Evolutionary conservation across 2,113 vertebrate genomes (phyloP), one percentile per base, ranked within the genome.

Genomic region (Prunella fulvescens): DNA sequence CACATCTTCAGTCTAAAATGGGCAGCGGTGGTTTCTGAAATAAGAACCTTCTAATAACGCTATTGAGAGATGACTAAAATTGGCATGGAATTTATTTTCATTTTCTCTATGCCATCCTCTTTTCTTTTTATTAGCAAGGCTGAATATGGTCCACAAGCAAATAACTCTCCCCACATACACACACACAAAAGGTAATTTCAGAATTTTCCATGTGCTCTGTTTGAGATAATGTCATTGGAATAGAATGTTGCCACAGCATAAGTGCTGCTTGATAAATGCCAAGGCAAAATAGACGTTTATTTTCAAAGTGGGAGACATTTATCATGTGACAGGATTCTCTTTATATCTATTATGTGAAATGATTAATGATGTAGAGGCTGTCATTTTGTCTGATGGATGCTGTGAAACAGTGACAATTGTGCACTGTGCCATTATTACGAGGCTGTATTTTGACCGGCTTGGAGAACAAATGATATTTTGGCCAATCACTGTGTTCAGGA

Each of bases 241-340:
- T 60, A 87, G 65, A 81, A 88, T 33, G 51, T 94, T 93, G 82
- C 80, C 81, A 71, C 77, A 93, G 81, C 26, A 7, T 81, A 95
- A 90, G 84, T 93, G 78, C 83, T 86, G n/a, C 91, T 74, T 96
- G 96, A 97, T 96, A 81, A 97, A 96, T 97, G 95, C 93, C 94
- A 93, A 96, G 89, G 88, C 78, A 93, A 93, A 97, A 87, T 61
- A 95, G 96, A 95, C 22, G 39, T 94, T 97, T 97, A 96, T 96
- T 95, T 95, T 95, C 96, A 93, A 93, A 95, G 80, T 58, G 60
- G 87, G 83, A 95, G 96, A 87, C 93, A 96, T 97, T 97, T 97
- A 93, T 97, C 92, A 95, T 83, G 81, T 94, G 96, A 93, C 90
- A 91, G 73, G 76, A 91, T 90, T 96, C 87, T 92, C 86, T 96